Evolutionary conservation across 2,888 invertebrate species (phyloP), one percentile per base, ranked within the genome.

Genomic region (Apotomis betuletana): DNA sequence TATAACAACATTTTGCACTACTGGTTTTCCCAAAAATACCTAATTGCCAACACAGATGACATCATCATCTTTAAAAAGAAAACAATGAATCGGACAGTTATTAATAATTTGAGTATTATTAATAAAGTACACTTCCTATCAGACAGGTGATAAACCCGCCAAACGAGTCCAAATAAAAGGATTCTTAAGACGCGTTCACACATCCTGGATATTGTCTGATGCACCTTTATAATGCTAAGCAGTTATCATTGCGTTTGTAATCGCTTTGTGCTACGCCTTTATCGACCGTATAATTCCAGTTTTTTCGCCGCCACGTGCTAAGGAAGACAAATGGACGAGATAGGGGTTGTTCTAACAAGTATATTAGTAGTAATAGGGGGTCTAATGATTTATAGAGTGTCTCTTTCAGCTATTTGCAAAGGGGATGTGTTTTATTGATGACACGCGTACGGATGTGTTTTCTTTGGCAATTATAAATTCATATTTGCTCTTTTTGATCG

Each of bases 281-380:
- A 85, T 86, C 80, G 78, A 82, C 84, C 85, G 84, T 86, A 85
- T 87, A 90, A 90, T 88, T 89, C 87, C 85, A 83, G 81, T 90
- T 90, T 90, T 90, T 91, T 83, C 72, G 60, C 41, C 69, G 87
- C 78, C 87, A 87, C 87, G 87, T 86, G 87, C 83, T 81, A 81
- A 80, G 78, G 81, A 87, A 85, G 88, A 85, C 81, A 80, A 78
- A 82, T 81, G 78, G 90, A 91, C 89, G 87, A 92, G 93, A 92
- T 89, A 92, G 87, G 89, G 92, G 92, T 90, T 92, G 91, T 92
- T 92, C 90, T 90, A 92, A 93, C 92, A 92, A 90, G 86, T 91
- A 88, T 91, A 92, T 92, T 92, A 92, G 88, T 82, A 81, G 86
- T 89, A 87, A 90, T 90, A 81, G 92, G 91, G 92, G 85, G 77